phyloP scores from a whole-genome alignment of 1,140 invertebrate genomes.

The Drosophila lacteicornis region DNA sequence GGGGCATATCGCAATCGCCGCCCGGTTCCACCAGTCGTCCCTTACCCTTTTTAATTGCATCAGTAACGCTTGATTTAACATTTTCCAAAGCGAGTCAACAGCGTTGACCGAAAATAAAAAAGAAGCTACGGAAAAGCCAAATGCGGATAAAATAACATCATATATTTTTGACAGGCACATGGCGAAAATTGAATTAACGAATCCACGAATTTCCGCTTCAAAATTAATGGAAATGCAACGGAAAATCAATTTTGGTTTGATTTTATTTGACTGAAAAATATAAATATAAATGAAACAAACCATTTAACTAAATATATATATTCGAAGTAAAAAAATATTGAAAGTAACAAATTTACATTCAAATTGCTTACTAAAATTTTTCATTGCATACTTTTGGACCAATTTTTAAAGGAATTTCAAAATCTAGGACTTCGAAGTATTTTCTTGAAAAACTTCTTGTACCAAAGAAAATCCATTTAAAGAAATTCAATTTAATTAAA shows the following conservation, averaged over 20 bases:
- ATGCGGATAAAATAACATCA: neutral
- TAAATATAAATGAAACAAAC: neutral
- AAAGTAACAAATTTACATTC: too few species aligned
- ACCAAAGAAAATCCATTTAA: neutral
- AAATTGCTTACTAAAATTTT: too few species aligned
- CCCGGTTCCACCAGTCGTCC: slow-evolving; percentile 1
- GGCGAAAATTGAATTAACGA: neutral
- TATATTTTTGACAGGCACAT: slow-evolving; percentile 5
- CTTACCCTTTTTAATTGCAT: slow-evolving; percentile 72
- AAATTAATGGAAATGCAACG: neutral
- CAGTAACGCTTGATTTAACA: slow-evolving; percentile 76
- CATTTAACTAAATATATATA: too few species aligned
- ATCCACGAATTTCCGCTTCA: neutral
- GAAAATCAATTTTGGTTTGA: too few species aligned
- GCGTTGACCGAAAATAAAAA: slow-evolving; percentile 11
- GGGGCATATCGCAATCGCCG: slow-evolving; percentile 31
- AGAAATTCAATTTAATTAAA: neutral
- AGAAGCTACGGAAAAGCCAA: slow-evolving; percentile 12
- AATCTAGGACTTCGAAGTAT: neutral
- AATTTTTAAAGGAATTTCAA: neutral
- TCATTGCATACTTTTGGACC: neutral
- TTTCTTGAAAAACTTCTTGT: too few species aligned
- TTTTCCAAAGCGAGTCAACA: slow-evolving; percentile 57
- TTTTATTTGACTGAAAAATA: neutral
- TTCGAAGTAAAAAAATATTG: too few species aligned